phyloP scores from a whole-genome alignment of 2,797 vertebrate genomes.

The Bufotes viridis region DNA sequence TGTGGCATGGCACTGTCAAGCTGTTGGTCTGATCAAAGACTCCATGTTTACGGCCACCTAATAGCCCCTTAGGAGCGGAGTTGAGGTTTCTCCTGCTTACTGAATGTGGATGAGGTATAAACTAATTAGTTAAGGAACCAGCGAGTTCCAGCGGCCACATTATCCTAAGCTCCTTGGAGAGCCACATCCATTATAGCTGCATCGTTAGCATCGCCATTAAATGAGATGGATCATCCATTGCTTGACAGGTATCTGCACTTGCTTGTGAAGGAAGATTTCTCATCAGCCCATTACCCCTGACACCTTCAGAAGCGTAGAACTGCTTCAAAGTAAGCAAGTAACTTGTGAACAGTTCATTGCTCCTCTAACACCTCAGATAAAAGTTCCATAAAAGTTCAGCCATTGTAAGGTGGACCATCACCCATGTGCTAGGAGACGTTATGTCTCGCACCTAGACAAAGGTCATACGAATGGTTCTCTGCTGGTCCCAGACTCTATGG shows the following conservation, averaged over 20 bases:
- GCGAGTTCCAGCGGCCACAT: slow-evolving; percentile 45
- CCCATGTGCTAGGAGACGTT: neutral
- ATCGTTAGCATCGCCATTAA: slow-evolving; percentile 64
- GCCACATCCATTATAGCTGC: slow-evolving; percentile 56
- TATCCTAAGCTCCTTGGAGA: slow-evolving; percentile 32
- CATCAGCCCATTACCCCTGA: slow-evolving; percentile 51
- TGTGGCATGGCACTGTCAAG: slow-evolving; percentile 62
- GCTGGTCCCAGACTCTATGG: neutral
- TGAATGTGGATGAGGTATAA: slow-evolving; percentile 70
- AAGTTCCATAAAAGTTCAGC: slow-evolving; percentile 64
- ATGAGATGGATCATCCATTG: slow-evolving; percentile 57
- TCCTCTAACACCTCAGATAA: slow-evolving; percentile 69
- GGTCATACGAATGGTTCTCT: neutral
- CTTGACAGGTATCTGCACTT: slow-evolving; percentile 61
- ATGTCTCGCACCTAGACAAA: neutral
- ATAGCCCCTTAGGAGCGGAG: slow-evolving; percentile 65
- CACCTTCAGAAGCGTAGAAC: slow-evolving; percentile 62
- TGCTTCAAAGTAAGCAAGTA: slow-evolving; percentile 55
- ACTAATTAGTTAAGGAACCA: slow-evolving; percentile 68
- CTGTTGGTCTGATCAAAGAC: slow-evolving; percentile 73
- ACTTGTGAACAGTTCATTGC: slow-evolving; percentile 55
- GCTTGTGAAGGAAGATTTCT: slow-evolving; percentile 65
- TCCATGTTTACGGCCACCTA: slow-evolving; percentile 67
- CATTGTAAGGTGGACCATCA: slow-evolving; percentile 3
- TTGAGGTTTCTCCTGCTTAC: slow-evolving; percentile 69